These are phyloP conservation scores for Channallabes apus DNA, from an alignment of 2,797 vertebrate genomes.

Conservation along the genomic window DNA sequence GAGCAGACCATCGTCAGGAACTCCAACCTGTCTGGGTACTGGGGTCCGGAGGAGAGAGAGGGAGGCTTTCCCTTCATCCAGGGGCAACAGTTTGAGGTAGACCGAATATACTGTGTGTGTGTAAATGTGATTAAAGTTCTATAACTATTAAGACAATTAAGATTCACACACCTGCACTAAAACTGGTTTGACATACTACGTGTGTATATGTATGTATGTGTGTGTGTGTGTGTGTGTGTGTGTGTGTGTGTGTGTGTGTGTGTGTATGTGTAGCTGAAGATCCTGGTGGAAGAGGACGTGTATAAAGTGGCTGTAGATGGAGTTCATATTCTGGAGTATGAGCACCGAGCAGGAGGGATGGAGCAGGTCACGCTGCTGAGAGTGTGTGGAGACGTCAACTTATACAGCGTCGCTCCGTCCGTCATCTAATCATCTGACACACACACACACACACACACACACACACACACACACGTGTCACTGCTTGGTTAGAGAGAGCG, in stretches of 20 bases:
- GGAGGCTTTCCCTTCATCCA: conserved; percentile 78
- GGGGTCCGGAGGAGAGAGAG: conserved; percentile 89
- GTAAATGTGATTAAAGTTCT: background rate
- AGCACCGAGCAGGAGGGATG: conserved; percentile 79
- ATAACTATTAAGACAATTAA: background rate
- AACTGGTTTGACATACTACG: background rate
- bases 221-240: conserved; percentile 74
- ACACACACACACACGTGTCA: background rate
- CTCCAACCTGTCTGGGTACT: conserved; percentile 71
- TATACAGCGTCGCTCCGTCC: conserved; percentile 73
- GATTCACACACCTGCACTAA: background rate
- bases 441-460: background rate
- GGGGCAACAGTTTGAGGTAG: conserved; percentile 87
- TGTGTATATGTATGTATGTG: background rate
- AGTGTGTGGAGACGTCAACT: conserved; percentile 79
- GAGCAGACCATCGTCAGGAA: conserved; percentile 85
- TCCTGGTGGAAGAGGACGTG: conserved; percentile 82
- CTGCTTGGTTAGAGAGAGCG: too few relatives aligned
- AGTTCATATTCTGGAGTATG: conserved; percentile 84
- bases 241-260: conserved; percentile 66
- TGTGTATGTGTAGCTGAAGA: too few relatives aligned
- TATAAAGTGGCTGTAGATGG: conserved; percentile 89
- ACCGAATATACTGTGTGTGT: too few relatives aligned
- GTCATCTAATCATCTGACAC: conserved; percentile 74
- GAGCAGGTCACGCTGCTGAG: conserved; percentile 78